Conservation (phyloP, 2,888 invertebrate species). For the Labia minor region DNA sequence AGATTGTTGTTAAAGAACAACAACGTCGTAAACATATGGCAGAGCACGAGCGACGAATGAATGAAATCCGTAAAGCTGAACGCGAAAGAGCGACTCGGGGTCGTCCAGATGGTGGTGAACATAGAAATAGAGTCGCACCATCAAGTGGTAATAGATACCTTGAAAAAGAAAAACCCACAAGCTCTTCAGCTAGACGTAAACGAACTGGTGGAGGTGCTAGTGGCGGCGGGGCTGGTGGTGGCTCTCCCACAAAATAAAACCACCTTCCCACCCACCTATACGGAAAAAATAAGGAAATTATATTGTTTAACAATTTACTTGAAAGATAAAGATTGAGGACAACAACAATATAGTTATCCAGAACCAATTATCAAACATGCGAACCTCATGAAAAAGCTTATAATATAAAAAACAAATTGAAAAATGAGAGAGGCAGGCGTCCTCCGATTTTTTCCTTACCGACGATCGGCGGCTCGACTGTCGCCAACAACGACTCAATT, state of each 20-base stretch:
- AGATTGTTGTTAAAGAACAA: constrained; percentile 85
- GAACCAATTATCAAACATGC: too few species aligned
- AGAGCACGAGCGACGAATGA: constrained; percentile 68
- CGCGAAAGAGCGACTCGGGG: constrained; percentile 33
- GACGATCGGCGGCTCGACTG: background rate
- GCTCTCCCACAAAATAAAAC: background rate
- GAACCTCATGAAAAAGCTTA: too few species aligned
- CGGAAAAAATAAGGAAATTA: background rate
- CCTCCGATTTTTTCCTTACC: background rate
- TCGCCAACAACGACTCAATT: background rate
- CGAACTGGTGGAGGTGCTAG: background rate
- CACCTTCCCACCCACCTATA: background rate
- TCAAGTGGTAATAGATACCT: background rate
- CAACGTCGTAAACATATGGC: constrained; percentile 76
- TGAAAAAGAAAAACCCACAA: background rate
- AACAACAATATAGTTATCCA: too few species aligned
- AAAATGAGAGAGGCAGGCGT: background rate
- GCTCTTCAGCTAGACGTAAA: background rate
- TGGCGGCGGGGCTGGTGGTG: background rate
- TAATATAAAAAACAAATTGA: background rate
- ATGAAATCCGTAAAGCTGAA: constrained; percentile 55
- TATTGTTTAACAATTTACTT: background rate
- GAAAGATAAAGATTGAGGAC: background rate
- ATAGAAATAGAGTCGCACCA: background rate
- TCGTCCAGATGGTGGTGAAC: background rate